phyloP scores from a whole-genome alignment of 2,888 invertebrate genomes.

The Nebria brevicollis region DNA sequence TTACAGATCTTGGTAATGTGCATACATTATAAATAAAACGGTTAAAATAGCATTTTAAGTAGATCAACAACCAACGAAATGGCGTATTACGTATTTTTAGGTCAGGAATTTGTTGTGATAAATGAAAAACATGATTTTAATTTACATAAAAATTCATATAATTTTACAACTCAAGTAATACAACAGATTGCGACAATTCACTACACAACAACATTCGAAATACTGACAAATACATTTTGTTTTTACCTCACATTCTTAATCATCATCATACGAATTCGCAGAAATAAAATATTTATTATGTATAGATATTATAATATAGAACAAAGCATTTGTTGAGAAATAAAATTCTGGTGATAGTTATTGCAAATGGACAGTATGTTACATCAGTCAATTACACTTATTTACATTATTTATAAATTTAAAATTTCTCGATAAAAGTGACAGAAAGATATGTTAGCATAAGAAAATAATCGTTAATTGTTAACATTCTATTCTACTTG shows the following conservation, averaged over 20 bases:
- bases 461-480: conserved; percentile 20
- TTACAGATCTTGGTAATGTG: too few species aligned
- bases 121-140: neutral
- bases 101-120: neutral
- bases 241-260: neutral
- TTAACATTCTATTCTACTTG: conserved; percentile 38
- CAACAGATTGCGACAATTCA: conserved; percentile 40
- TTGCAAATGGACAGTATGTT: conserved; percentile 43
- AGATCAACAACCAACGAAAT: neutral
- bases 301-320: conserved; percentile 15
- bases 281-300: neutral
- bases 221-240: conserved; percentile 32
- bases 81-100: too few species aligned
- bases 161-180: conserved; percentile 43
- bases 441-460: conserved; percentile 5
- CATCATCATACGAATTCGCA: neutral
- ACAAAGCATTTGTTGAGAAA: conserved; percentile 18
- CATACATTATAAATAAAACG: too few species aligned
- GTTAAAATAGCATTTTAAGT: neutral
- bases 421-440: conserved; percentile 11
- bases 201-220: conserved; percentile 30
- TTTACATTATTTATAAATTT: neutral
- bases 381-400: conserved; percentile 41
- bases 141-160: conserved; percentile 45
- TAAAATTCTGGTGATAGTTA: conserved; percentile 25